Base-by-base conservation (phyloP, 2,797 vertebrate species). In the Moxostoma hubbsi region DNA sequence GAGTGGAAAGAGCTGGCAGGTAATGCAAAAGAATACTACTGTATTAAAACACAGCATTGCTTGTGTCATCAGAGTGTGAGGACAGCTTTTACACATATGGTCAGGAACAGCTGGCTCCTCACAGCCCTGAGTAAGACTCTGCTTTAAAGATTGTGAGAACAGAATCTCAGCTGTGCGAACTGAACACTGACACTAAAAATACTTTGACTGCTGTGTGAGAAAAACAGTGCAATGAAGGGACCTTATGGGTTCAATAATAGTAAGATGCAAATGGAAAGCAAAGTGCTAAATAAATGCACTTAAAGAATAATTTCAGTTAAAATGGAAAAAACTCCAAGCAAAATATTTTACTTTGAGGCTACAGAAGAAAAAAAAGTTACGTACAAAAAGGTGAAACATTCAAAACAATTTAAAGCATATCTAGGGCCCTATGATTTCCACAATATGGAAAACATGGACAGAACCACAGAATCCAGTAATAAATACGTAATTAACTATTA, bases 111-210 rank as follows among this genome's bases (percentile, higher is more conserved):
- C 69, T 78, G 81, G 75, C 69, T 65, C 18, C 59, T 66, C 64
- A 51, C 50, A 51, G 72, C 45, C 57, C 64, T 13, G 24, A 79
- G 81, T 72, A 65, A 75, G 50, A 57, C 73, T 45, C 66, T 66
- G 77, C 69, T 75, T 75, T 57, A 69, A 75, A 75, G 65, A 76
- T 24, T 12, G 54, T 69, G 15, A 70, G 63, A 75, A 71, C 46
- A 63, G 53, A 68, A 57, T 72, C 72, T 71, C 77, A 72, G 68
- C 77, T 79, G 76, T 57, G 68, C 61, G 47, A 59, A 61, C 65
- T 77, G 58, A 68, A 77, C 75, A n/a, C 53, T 59, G 75, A 73
- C 69, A 57, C 69, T 79, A 79, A 79, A 79, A 72, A 79, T 79
- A 79, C 46, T 43, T 53, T n/a, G 45, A 10, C 10, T 9, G 53